Evolutionary conservation across 2,888 invertebrate genomes (phyloP).

Genomic region (Sarcophaga rosellei): DNA sequence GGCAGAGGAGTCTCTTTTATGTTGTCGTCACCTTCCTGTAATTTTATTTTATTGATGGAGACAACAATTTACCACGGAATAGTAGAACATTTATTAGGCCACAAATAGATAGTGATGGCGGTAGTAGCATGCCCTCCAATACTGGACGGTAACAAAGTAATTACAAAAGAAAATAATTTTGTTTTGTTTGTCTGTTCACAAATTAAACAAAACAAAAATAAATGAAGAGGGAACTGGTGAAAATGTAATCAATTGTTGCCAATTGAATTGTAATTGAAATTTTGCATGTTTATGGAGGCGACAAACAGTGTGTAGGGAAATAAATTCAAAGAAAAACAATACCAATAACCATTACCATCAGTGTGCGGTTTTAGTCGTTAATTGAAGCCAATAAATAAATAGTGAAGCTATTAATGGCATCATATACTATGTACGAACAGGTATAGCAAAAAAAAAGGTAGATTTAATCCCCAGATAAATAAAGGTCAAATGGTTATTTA

Average conservation of each 20-base stretch:
- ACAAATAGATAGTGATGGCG: not conserved
- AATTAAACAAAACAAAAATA: conserved; percentile 8
- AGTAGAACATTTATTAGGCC: not conserved
- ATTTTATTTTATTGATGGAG: too few relatives aligned
- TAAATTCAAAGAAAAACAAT: not conserved
- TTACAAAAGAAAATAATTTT: not conserved
- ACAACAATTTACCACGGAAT: too few relatives aligned
- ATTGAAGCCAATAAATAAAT: not conserved
- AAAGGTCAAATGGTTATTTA: too few relatives aligned
- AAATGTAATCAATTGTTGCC: conserved; percentile 44
- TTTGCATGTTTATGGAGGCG: conserved; percentile 48
- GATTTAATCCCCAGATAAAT: too few relatives aligned
- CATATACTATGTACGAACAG: too few relatives aligned
- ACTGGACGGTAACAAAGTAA: too few relatives aligned
- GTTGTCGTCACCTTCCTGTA: too few relatives aligned
- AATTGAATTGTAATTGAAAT: conserved; percentile 57
- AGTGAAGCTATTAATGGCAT: not conserved
- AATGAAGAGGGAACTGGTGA: conserved; percentile 6
- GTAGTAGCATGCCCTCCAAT: too few relatives aligned
- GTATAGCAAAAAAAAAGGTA: too few relatives aligned
- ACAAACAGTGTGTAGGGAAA: not conserved
- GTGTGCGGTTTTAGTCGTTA: not conserved
- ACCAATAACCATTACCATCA: conserved; percentile 3
- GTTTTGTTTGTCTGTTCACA: not conserved
- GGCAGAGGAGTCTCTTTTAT: not conserved